Evolutionary conservation across 2,888 invertebrate genomes (phyloP), one percentile per base, ranked within the genome.

Genomic region (Heteromyza rotundicornis): DNA sequence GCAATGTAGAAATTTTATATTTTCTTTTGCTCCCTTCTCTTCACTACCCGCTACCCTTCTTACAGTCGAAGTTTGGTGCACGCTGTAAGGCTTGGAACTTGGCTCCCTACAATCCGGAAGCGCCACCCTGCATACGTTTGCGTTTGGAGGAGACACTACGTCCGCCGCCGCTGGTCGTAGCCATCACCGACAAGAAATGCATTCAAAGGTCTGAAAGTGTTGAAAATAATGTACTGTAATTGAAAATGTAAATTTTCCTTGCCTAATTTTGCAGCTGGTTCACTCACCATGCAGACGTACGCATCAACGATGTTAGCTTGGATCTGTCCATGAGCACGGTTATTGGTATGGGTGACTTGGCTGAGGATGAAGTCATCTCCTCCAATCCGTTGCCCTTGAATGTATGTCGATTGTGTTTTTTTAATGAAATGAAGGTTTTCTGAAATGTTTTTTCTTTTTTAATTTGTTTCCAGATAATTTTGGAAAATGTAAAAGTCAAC

Each of bases 11-110:
- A 20, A 54, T 57, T 57, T 27, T 19, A 32, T 60, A 44, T 27
- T 17, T 55, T 49, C 40, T 17, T 60, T 44, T 47, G 22, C 32
- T 32, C 24, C 54, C 50, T 57, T 63, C 14, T n/a, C n/a, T n/a
- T n/a, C n/a, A n/a, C n/a, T n/a, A n/a, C n/a, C n/a, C n/a, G n/a
- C n/a, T 40, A n/a, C 32, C 54, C 54, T 52, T 64, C 57, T 76
- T 75, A 59, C 85, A 93, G 93, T 90, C 87, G 73, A 94, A 94
- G 82, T 94, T 94, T 83, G 89, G 89, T 69, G 90, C 92, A 76
- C 87, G 94, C 53, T 90, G 92, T 62, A 88, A 92, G 70, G 93
- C 91, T 19, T 94, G 92, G 92, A 86, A 89, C 51, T 90, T 92
- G 77, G 88, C 90, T 14, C 84, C 85, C 0, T 83, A 81, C 75